Percentiles rank a stretch among this genome's conserved stretches.
Evolutionary conservation across 2,113 vertebrate species (phyloP).

Genomic region (Tricholaema leucomelas): DNA sequence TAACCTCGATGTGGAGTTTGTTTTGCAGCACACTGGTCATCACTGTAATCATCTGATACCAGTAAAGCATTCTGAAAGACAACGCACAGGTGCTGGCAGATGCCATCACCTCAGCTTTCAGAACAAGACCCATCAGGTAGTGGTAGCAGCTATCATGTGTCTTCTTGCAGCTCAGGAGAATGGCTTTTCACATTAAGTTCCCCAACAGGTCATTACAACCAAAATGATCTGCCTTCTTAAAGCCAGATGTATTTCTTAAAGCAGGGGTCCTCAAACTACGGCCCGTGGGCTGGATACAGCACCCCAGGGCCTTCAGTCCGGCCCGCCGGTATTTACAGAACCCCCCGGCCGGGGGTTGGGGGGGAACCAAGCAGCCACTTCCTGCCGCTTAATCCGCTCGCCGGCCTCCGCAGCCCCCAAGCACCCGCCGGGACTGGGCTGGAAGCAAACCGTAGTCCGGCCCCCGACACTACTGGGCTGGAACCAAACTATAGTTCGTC

Average conservation of each 20-base stretch:
- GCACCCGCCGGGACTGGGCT: too few relatives aligned
- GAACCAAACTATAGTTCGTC: too few relatives aligned
- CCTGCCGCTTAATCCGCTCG: too few relatives aligned
- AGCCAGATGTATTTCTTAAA: neutral
- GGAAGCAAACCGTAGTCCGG: too few relatives aligned
- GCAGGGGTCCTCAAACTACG: too few relatives aligned
- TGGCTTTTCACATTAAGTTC: neutral
- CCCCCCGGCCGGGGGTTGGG: too few relatives aligned
- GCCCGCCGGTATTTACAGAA: too few relatives aligned
- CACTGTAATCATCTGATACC: neutral
- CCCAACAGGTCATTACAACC: neutral
- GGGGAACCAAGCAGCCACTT: too few relatives aligned
- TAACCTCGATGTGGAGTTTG: neutral
- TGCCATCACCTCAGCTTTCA: neutral
- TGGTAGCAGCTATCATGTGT: conserved; percentile 4
- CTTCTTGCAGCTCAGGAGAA: neutral
- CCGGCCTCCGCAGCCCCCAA: too few relatives aligned
- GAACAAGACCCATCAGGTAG: neutral
- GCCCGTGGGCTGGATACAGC: too few relatives aligned
- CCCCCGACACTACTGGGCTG: too few relatives aligned
- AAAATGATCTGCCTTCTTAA: neutral
- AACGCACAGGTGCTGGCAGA: neutral
- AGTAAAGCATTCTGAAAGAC: neutral
- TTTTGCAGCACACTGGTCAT: neutral
- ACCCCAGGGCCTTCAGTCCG: too few relatives aligned